Evolutionary conservation across 1,140 invertebrate genomes (phyloP).

Genomic region (Piezodorus guildinii): DNA sequence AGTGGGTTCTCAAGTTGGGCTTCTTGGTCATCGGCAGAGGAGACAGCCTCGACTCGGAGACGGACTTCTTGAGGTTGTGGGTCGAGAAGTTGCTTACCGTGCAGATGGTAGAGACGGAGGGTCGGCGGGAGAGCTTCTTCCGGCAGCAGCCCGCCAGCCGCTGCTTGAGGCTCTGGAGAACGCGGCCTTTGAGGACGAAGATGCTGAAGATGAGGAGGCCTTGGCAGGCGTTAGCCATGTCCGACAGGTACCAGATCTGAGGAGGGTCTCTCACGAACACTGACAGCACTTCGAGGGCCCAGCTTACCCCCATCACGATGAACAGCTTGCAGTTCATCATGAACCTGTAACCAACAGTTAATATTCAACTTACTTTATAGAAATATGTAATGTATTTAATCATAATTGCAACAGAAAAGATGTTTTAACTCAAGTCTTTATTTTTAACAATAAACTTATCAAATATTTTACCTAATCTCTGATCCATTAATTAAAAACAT

Average conservation of each 20-base stretch:
- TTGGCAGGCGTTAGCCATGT: conserved; percentile 43
- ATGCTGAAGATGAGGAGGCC: conserved; percentile 59
- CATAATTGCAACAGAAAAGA: too few species aligned
- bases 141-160: conserved; percentile 10
- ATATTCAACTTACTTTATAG: too few species aligned
- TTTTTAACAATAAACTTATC: too few species aligned
- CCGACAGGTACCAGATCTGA: conserved; percentile 48
- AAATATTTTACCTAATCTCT: too few species aligned
- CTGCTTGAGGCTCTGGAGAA: conserved; percentile 16
- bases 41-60: conserved; percentile 16
- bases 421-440: too few species aligned
- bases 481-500: too few species aligned
- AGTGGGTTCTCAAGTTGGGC: not conserved
- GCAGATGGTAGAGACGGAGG: conserved; percentile 14
- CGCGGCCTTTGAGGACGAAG: conserved; percentile 49
- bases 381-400: too few species aligned
- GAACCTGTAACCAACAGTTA: conserved; percentile 26
- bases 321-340: conserved; percentile 52
- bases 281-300: conserved; percentile 55
- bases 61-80: conserved; percentile 8
- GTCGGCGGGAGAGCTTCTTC: not conserved
- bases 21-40: not conserved
- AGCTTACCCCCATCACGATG: conserved; percentile 61
- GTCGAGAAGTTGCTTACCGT: not conserved
- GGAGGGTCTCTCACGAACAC: conserved; percentile 38